Conservation (phyloP, 2,797 vertebrate species). For the Salarias fasciatus region DNA sequence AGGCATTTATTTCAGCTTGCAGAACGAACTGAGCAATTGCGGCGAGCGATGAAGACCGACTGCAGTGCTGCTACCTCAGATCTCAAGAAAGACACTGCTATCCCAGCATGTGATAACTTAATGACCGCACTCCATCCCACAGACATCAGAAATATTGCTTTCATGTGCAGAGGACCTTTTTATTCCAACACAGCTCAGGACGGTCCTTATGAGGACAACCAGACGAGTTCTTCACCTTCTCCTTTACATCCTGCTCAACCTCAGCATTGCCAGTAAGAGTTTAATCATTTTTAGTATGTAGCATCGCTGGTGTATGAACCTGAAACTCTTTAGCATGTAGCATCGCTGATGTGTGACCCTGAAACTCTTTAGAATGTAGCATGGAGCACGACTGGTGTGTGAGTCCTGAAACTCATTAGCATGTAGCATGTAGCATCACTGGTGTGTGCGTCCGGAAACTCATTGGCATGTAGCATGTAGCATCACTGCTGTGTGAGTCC, state of each 20-base stretch:
- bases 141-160: constrained; percentile 45
- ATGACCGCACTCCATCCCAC: constrained; percentile 37
- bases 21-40: constrained; percentile 21
- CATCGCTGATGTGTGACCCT: no score
- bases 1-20: constrained; percentile 26
- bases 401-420: no score
- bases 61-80: constrained; percentile 32
- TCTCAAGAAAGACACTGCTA: constrained; percentile 52
- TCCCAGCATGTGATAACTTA: constrained; percentile 53
- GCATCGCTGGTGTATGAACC: no score
- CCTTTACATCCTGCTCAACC: constrained; percentile 25
- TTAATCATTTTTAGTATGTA: no score
- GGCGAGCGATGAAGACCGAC: constrained; percentile 29
- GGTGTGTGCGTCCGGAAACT: no score
- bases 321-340: no score
- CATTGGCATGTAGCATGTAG: no score
- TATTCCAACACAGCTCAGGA: constrained; percentile 25
- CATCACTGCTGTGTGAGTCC: no score
- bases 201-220: constrained; percentile 30
- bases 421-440: no score
- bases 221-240: constrained; percentile 35
- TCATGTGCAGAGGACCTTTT: constrained; percentile 42
- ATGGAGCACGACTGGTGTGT: no score
- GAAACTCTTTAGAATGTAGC: no score
- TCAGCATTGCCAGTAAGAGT: neutral